phyloP scores from a whole-genome alignment of 1,140 invertebrate species.

The Listronotus oregonensis region DNA sequence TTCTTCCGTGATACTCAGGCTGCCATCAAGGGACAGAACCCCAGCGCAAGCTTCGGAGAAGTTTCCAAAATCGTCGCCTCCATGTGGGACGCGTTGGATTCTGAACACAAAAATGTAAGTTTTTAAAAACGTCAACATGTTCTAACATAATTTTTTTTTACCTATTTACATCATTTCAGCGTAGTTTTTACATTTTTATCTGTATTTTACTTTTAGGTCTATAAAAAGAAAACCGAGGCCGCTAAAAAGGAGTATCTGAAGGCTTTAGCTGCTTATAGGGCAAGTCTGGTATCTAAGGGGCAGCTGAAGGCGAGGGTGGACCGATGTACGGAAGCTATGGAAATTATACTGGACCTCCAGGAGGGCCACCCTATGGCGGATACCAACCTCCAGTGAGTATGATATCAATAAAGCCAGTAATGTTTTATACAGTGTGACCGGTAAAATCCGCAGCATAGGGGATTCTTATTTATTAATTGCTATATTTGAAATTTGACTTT shows the following conservation, averaged over 20 bases:
- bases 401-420: neutral
- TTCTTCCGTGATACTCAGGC: slow-evolving; percentile 98
- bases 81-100: slow-evolving; percentile 96
- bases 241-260: slow-evolving; percentile 93
- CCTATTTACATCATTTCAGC: too few relatives aligned
- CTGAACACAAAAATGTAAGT: slow-evolving; percentile 90
- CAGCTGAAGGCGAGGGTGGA: slow-evolving; percentile 56
- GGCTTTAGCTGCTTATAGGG: slow-evolving; percentile 87
- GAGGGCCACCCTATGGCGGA: slow-evolving; percentile 59
- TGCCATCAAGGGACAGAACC: slow-evolving; percentile 97
- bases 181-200: too few relatives aligned
- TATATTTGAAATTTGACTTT: too few relatives aligned
- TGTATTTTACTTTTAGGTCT: slow-evolving; percentile 66
- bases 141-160: too few relatives aligned
- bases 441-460: too few relatives aligned
- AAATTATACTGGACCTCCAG: slow-evolving; percentile 56
- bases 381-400: slow-evolving; percentile 61
- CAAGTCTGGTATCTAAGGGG: slow-evolving; percentile 83
- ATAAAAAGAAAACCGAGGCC: slow-evolving; percentile 95
- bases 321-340: slow-evolving; percentile 61
- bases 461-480: too few relatives aligned
- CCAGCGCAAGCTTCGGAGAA: slow-evolving; percentile 94
- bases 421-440: too few relatives aligned
- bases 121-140: neutral
- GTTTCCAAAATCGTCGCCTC: slow-evolving; percentile 97